Evolutionary conservation across 2,113 vertebrate species (phyloP).

Genomic region (Vireo altiloquus): DNA sequence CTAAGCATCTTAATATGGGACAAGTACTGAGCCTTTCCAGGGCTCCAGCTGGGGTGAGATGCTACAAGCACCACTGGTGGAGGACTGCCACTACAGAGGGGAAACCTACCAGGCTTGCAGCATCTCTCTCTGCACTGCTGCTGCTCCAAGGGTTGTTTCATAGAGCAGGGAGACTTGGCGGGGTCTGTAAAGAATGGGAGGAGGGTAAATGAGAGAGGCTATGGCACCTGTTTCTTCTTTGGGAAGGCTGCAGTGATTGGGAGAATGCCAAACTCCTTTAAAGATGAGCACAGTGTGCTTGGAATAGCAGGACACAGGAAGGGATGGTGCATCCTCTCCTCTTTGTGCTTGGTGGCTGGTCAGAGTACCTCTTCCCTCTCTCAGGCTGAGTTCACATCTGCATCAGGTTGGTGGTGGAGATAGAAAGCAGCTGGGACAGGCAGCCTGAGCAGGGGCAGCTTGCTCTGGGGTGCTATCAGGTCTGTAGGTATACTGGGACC

Average conservation of each 20-base stretch:
- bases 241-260: background rate
- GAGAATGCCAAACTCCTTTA: background rate
- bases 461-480: background rate
- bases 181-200: background rate
- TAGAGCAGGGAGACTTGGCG: background rate
- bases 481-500: background rate
- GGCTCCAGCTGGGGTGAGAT: background rate
- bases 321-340: background rate
- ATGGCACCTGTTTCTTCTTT: background rate
- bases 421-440: background rate
- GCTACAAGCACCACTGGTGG: background rate
- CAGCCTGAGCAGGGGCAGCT: background rate
- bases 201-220: background rate
- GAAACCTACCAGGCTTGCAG: background rate
- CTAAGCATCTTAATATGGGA: background rate
- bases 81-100: background rate
- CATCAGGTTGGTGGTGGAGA: background rate
- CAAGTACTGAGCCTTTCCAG: background rate
- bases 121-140: background rate
- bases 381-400: background rate
- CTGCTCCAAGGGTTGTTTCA: background rate
- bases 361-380: background rate
- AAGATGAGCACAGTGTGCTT: background rate
- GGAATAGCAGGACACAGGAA: background rate
- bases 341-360: background rate